Evolutionary conservation across 2,888 invertebrate species (phyloP), one percentile per base, ranked within the genome.

Genomic region (Chrysolina oricalcia): DNA sequence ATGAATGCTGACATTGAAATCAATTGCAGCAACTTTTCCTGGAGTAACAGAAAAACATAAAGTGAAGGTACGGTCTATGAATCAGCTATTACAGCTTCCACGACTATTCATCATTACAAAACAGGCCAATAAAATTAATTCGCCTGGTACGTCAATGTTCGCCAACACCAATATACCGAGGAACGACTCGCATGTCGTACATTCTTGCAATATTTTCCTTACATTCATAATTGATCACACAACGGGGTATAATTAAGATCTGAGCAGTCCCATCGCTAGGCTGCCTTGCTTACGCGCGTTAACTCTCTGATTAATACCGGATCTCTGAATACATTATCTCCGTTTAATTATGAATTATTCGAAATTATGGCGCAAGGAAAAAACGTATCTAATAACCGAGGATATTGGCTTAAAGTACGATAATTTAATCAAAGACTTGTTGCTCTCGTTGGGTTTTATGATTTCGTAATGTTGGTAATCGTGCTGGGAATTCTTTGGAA

Each of bases 201-300:
- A 27, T 59, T 59, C 59, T 35, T 59, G 59, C 59, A 27, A 59
- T 59, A 59, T 59, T 59, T 59, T 27, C 59, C 35, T 35, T 59
- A 59, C 59, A 59, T 59, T 27, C n/a, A 63, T 75, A 75, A 75
- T 75, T 75, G 75, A 68, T 75, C 68, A 68, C 79, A 79, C 79
- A 67, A 81, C 78, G 75, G 81, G 79, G 71, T 74, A 78, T 79
- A 81, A 81, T 81, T 78, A 78, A 78, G 72, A 77, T 56, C 73
- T 74, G 73, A 66, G 41, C 66, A 46, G 17, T 59, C 59, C 35
- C 35, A 59, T 59, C 70, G 73, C 71, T 78, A 40, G 77, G 78
- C 81, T 80, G 80, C 81, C 75, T 76, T 73, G 78, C 76, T 81
- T 81, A 80, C 81, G 80, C 81, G 80, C 80, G 79, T 77, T 80